These are phyloP conservation scores for Nymphalis io DNA, from an alignment of 1,140 invertebrate species.

Conservation along the genomic window DNA sequence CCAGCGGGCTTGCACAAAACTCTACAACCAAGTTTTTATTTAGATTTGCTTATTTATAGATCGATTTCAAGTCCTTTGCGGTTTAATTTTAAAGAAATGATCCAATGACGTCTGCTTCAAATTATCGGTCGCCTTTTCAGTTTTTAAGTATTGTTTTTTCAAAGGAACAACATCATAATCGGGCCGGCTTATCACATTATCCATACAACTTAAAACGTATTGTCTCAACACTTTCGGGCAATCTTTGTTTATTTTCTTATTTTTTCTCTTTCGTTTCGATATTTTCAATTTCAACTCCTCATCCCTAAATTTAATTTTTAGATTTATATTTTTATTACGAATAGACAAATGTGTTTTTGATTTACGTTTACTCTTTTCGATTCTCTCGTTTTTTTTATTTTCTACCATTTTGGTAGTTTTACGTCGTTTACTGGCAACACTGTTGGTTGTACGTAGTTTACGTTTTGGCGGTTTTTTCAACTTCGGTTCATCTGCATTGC, in stretches of 20 bases:
- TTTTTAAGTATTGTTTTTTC: constrained; percentile 48
- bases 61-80: not conserved
- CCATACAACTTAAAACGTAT: constrained; percentile 50
- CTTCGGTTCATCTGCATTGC: not conserved
- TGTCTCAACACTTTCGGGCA: constrained; percentile 49
- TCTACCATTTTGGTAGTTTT: constrained; percentile 27
- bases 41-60: too few relatives aligned
- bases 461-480: constrained; percentile 31
- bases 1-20: too few relatives aligned
- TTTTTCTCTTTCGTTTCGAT: constrained; percentile 14
- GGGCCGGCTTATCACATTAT: constrained; percentile 36
- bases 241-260: constrained; percentile 17
- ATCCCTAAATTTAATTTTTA: constrained; percentile 53
- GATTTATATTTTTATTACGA: constrained; percentile 47
- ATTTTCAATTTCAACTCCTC: constrained; percentile 50
- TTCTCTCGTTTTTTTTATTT: constrained; percentile 15
- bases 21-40: too few relatives aligned
- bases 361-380: constrained; percentile 18
- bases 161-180: constrained; percentile 41
- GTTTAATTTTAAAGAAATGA: constrained; percentile 53
- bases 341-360: constrained; percentile 45
- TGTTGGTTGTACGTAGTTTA: constrained; percentile 12
- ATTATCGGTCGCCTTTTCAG: constrained; percentile 48
- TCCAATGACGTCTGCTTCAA: constrained; percentile 61
- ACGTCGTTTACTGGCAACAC: constrained; percentile 25